Evolutionary conservation across 2,797 vertebrate species (phyloP).

Genomic region (Aeoliscus strigatus): DNA sequence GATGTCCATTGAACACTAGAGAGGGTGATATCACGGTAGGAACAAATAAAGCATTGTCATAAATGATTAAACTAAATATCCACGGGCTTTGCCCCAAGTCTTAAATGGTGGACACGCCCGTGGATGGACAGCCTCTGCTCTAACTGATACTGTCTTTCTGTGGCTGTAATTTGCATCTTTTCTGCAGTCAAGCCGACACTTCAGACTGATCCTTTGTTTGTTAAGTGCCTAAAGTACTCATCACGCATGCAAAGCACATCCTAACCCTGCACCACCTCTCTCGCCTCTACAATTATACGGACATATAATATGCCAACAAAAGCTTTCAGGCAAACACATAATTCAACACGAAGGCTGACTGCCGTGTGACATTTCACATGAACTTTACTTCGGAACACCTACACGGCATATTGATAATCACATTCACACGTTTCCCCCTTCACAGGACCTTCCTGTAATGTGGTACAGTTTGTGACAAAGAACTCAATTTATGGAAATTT

Average conservation of each 20-base stretch:
- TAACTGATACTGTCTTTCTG: conserved; percentile 30
- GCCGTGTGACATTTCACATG: conserved; percentile 37
- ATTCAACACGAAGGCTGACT: conserved; percentile 27
- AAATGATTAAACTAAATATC: no score
- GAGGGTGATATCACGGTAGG: no score
- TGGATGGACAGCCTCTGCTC: conserved; percentile 21
- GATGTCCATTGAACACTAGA: no score
- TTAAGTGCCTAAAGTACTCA: conserved; percentile 26
- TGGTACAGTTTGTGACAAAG: conserved; percentile 16
- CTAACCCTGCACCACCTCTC: conserved; percentile 13
- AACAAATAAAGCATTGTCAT: no score
- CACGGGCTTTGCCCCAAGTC: no score
- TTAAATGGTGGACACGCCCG: no score
- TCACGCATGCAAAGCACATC: conserved; percentile 26
- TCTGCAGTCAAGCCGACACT: conserved; percentile 27
- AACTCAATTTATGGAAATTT: no score
- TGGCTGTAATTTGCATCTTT: conserved; percentile 47
- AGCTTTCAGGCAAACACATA: conserved; percentile 51
- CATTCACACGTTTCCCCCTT: conserved; percentile 19
- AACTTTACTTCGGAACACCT: conserved; percentile 29
- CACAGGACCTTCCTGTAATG: conserved; percentile 9
- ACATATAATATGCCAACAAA: conserved; percentile 34
- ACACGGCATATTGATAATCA: conserved; percentile 31
- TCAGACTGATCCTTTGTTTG: conserved; percentile 45
- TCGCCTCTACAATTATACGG: conserved; percentile 21